Base-by-base conservation (phyloP, 2,888 invertebrate species). In the Luperina testacea region DNA sequence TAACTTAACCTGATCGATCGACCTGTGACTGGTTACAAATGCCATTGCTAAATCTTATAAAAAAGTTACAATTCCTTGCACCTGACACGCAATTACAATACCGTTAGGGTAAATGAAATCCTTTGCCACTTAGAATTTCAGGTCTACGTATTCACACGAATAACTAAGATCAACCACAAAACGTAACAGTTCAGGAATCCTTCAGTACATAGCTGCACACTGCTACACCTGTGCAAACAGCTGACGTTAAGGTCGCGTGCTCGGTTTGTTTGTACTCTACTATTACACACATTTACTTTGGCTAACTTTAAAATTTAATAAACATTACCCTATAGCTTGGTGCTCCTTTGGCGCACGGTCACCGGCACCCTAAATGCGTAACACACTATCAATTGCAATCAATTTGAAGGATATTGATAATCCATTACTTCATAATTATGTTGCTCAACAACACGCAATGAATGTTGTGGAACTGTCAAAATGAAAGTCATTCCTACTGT, bases 171-270 rank as follows among this genome's bases (percentile, higher is more conserved):
- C 17, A 59, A 68, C 42, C n/a, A 51, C 9, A 27, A 27, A 70
- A 63, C 38, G 68, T 8, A 38, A 65, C 48, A 75, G 20, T 61
- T 59, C 17, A 15, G 69, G 63, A 63, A 86, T 86, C 82, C 86
- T 82, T 71, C 84, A 45, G 13, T 27, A 15, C 45, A 17, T 7
- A 38, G 38, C 5, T 5, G 38, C 32, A 15, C 45, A 17, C 9
- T 24, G 61, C 0, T 13, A 13, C 82, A 88, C 48, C 75, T 86
- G 77, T 65, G 2, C 74, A 82, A 78, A 87, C 82, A 85, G 61
- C 65, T 71, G 79, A 20, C 78, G 67, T 17, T 77, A 69, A 85
- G 82, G 88, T 85, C 88, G 77, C 85, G 82, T 73, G 77, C 70
- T 57, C 13, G 13, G 2, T 59, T n/a, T 81, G 51, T 84, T 75